Evolutionary conservation across 2,888 invertebrate species (phyloP).

Genomic region (Xestia xanthographa): DNA sequence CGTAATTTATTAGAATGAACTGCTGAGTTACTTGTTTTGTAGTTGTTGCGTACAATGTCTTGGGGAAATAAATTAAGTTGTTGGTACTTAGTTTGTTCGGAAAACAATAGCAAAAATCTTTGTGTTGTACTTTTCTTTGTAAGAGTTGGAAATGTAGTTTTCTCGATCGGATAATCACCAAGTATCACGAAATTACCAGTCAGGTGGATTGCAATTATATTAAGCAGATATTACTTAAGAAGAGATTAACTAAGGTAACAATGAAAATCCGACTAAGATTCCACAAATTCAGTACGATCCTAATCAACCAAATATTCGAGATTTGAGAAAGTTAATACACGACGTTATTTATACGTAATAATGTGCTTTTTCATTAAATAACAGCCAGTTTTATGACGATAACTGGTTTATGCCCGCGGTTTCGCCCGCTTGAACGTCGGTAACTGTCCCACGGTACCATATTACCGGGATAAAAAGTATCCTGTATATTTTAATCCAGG

Average conservation of each 20-base stretch:
- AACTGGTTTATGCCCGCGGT: no score
- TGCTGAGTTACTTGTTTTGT: constrained; percentile 21
- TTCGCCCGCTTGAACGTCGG: no score
- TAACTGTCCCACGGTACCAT: no score
- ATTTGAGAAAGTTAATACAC: no score
- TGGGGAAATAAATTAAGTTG: constrained; percentile 11
- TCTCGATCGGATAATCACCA: neutral
- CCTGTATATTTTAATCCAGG: no score
- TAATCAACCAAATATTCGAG: no score
- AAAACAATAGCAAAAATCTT: neutral
- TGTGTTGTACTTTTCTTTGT: constrained; percentile 3
- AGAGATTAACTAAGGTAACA: neutral
- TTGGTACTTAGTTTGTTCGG: neutral
- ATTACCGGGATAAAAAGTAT: no score
- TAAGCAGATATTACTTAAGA: neutral
- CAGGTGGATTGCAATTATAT: neutral
- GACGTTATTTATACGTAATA: no score
- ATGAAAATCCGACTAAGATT: no score
- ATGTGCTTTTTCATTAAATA: no score
- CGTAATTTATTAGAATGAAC: constrained; percentile 24
- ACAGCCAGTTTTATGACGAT: no score
- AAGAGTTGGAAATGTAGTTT: neutral
- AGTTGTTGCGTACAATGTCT: constrained; percentile 16
- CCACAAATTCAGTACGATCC: neutral
- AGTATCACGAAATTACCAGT: neutral